Percentiles rank a stretch among this genome's conserved stretches.
Conservation (phyloP, 1,140 invertebrate genomes). For the Hylaeus volcanicus region DNA sequence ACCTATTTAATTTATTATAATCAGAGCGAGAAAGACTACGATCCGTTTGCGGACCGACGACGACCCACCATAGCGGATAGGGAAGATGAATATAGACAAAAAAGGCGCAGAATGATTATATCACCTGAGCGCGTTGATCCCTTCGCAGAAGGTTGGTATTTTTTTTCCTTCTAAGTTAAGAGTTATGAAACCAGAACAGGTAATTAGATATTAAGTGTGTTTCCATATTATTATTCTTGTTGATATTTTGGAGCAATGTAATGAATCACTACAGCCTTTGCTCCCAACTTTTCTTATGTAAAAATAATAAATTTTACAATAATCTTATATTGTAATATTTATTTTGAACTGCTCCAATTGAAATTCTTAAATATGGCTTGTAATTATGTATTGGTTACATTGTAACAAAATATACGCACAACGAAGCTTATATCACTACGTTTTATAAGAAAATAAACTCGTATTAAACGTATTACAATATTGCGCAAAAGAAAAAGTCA, state of each 20-base stretch:
- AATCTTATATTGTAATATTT: background rate
- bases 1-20: slow-evolving; percentile 55
- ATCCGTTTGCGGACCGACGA: slow-evolving; percentile 97
- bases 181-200: slow-evolving; percentile 25
- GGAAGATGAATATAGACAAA: slow-evolving; percentile 97
- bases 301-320: background rate
- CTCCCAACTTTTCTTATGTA: background rate
- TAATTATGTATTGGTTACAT: slow-evolving; percentile 27
- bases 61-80: slow-evolving; percentile 95
- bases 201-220: slow-evolving; percentile 42
- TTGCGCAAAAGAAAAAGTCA: slow-evolving; percentile 3
- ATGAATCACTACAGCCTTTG: background rate
- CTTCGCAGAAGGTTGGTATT: slow-evolving; percentile 95
- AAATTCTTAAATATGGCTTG: background rate
- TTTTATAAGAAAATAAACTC: slow-evolving; percentile 14
- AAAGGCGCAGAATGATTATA: slow-evolving; percentile 93
- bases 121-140: slow-evolving; percentile 98
- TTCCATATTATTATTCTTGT: slow-evolving; percentile 23
- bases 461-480: background rate
- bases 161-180: slow-evolving; percentile 53
- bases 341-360: background rate
- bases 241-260: slow-evolving; percentile 45
- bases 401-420: slow-evolving; percentile 38
- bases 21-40: slow-evolving; percentile 95
- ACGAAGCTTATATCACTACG: slow-evolving; percentile 33